Evolutionary conservation across 2,888 invertebrate species (phyloP), one percentile per base, ranked within the genome.

Genomic region (Drosophila hamatofila): DNA sequence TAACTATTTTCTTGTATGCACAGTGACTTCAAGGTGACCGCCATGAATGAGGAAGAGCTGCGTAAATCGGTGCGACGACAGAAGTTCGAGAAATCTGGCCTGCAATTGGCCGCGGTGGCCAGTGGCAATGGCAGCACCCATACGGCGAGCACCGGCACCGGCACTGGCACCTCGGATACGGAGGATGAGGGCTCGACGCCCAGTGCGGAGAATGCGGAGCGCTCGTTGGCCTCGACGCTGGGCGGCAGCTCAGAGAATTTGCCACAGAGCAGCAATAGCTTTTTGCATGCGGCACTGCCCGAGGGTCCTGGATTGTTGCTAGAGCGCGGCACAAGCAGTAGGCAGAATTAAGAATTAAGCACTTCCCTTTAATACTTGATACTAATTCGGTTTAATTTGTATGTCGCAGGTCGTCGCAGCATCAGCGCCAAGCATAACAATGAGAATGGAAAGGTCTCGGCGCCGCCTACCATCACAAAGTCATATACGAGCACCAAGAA

Each of bases 1-100:
- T 3, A 46, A 25, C 16, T 2, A 46, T 48, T 3, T 3, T 18
- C 3, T 66, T 56, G 27, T 1, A 55, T 21, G 30, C 56, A 6
- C 85, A 96, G 96, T 68, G 97, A 97, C 89, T 97, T 97, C 91
- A 96, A 96, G 89, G 97, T 97, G 44, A 97, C 96, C 90, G 97
- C 97, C 61, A 97, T 97, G 95, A 97, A 97, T 89, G 96, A 96
- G 1, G 96, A 97, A 41, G 97, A 97, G 89, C 93, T 97, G 66
- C 94, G 97, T 1, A 96, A 96, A 92, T 97, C 96, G 0, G 94
- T 96, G 88, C 93, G 96, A 2, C 94, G 96, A 35, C 94, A 95
- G 39, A 95, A 96, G 91, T 95, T 96, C 49, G 95, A 95, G 90
- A 92, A 93, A 77, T 86, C 93, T 14, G 93, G 93, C n/a, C 89